Evolutionary conservation across 1,140 invertebrate species (phyloP).

Genomic region (Saxidomus purpurata): DNA sequence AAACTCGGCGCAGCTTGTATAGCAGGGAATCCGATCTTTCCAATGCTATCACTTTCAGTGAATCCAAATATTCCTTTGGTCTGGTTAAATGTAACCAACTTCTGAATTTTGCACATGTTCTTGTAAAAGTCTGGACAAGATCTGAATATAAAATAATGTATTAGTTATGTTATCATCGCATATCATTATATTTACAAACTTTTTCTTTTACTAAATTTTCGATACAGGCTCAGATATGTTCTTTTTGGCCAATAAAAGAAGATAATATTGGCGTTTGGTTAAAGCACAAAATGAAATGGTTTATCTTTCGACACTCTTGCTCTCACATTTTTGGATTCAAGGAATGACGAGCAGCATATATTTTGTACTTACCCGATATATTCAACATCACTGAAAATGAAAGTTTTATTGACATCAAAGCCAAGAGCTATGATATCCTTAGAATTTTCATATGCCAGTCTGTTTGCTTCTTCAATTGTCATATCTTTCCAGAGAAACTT

Average conservation of each 20-base stretch:
- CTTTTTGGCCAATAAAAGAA: no score
- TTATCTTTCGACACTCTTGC: no score
- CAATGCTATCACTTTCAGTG: conserved; percentile 96
- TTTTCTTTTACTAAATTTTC: no score
- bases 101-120: conserved; percentile 97
- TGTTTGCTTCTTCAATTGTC: conserved; percentile 95
- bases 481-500: conserved; percentile 99
- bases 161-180: conserved; percentile 98
- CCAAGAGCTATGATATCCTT: conserved; percentile 99
- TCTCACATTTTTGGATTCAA: no score
- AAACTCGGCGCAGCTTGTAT: conserved; percentile 98
- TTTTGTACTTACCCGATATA: conserved; percentile 93
- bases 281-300: no score
- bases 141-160: conserved; percentile 87
- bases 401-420: conserved; percentile 98
- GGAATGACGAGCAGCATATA: conserved; percentile 86
- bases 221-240: no score
- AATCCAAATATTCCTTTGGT: conserved; percentile 98
- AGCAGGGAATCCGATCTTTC: conserved; percentile 98
- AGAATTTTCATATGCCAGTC: conserved; percentile 95
- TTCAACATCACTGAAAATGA: conserved; percentile 98
- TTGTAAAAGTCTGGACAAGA: conserved; percentile 93
- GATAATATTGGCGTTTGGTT: no score
- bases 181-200: no score
- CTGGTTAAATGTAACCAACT: conserved; percentile 97